Conservation (phyloP, 2,888 invertebrate genomes). For the Ichneumon xanthorius region DNA sequence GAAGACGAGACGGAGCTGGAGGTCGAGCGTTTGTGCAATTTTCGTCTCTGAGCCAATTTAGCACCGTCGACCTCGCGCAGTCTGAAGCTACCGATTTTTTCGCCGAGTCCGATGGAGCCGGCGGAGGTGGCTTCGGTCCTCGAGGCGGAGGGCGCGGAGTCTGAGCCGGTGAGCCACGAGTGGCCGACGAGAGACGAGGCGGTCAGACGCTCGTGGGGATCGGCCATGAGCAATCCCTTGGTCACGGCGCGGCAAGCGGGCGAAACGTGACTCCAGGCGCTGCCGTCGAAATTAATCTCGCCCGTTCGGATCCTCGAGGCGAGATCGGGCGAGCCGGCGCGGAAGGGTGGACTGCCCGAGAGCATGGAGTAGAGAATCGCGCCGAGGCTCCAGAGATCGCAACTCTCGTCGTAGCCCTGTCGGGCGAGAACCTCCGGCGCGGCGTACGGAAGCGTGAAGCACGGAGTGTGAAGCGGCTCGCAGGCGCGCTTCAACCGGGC, state of each 20-base stretch:
- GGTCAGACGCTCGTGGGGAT: constrained; percentile 90
- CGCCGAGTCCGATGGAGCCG: constrained; percentile 86
- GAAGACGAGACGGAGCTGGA: constrained; percentile 84
- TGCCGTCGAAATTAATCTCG: constrained; percentile 91
- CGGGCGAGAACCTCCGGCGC: constrained; percentile 95
- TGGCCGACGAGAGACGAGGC: constrained; percentile 89
- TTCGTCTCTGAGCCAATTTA: constrained; percentile 89
- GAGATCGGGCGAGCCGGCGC: constrained; percentile 89
- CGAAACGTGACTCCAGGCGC: constrained; percentile 91
- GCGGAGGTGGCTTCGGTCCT: constrained; percentile 21
- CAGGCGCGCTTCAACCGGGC: constrained; percentile 90
- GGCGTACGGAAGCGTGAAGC: constrained; percentile 97
- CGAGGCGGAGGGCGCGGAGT: neutral
- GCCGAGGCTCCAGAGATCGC: constrained; percentile 98
- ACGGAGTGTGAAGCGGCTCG: constrained; percentile 91
- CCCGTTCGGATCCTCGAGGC: constrained; percentile 93
- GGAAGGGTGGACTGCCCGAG: constrained; percentile 95
- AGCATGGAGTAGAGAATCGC: constrained; percentile 96
- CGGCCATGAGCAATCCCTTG: constrained; percentile 91
- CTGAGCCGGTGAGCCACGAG: constrained; percentile 87
- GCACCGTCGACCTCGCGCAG: constrained; percentile 90
- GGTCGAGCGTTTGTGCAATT: constrained; percentile 87
- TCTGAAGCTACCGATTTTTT: constrained; percentile 90
- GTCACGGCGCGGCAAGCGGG: constrained; percentile 91
- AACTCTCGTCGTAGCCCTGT: constrained; percentile 95